Conservation (phyloP, 2,888 invertebrate species). For the Clitarchus hookeri region DNA sequence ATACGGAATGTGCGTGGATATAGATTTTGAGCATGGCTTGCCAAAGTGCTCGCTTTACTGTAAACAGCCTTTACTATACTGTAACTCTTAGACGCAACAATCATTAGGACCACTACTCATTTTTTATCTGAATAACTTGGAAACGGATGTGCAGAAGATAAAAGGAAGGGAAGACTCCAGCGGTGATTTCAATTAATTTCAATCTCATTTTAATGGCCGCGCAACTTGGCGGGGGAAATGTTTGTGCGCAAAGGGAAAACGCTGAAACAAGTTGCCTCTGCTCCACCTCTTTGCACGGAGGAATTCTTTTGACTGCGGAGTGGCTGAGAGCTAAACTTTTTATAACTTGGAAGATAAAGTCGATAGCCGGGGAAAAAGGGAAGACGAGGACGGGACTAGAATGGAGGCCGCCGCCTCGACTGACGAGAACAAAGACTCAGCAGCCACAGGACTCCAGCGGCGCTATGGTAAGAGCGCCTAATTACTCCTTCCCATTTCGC, state of each 20-base stretch:
- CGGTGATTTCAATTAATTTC: background rate
- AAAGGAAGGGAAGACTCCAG: background rate
- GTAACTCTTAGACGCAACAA: too few relatives aligned
- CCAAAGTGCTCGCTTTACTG: too few relatives aligned
- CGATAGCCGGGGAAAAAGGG: background rate
- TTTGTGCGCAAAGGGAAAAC: background rate
- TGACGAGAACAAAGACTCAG: background rate
- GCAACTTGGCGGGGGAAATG: background rate
- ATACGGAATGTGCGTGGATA: too few relatives aligned
- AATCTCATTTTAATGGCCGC: background rate
- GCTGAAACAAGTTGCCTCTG: background rate
- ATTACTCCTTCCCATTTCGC: background rate
- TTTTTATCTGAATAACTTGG: too few relatives aligned
- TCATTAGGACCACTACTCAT: too few relatives aligned
- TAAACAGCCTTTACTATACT: too few relatives aligned
- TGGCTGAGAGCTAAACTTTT: slow-evolving; percentile 3
- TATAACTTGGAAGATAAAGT: background rate
- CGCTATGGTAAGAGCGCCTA: background rate
- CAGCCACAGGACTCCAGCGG: background rate
- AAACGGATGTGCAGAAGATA: too few relatives aligned
- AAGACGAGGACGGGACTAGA: background rate
- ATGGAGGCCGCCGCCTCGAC: background rate
- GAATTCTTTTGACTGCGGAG: slow-evolving; percentile 10
- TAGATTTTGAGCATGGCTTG: too few relatives aligned
- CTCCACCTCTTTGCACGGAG: background rate